Percentiles rank a stretch among this genome's conserved stretches.
phyloP scores from a whole-genome alignment of 2,113 vertebrate species.

The Narcine bancroftii region DNA sequence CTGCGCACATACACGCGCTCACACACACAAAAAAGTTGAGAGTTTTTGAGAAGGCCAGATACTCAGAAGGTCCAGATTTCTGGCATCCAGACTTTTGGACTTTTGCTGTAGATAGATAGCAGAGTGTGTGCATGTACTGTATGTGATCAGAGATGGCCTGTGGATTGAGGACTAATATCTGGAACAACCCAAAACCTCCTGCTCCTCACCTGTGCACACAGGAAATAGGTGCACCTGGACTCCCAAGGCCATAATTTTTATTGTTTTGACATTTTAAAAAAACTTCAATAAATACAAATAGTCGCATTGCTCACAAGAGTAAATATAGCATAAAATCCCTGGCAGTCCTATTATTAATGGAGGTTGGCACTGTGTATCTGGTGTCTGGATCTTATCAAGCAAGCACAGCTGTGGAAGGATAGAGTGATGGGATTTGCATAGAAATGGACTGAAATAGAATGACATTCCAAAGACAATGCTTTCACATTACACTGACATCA shows the following conservation, averaged over 20 bases:
- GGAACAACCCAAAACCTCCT: not conserved
- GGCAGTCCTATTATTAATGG: not conserved
- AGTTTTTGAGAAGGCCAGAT: too few species aligned
- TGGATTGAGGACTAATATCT: not conserved
- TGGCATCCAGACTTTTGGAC: too few species aligned
- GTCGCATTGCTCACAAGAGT: not conserved
- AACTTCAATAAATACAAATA: conserved; percentile 9
- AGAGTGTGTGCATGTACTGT: too few species aligned
- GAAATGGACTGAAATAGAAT: not conserved
- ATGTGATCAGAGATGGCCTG: too few species aligned
- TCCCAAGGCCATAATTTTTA: not conserved
- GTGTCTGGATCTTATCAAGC: conserved; percentile 5
- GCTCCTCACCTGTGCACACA: not conserved
- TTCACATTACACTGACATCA: not conserved
- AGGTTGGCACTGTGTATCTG: not conserved
- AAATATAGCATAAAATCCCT: not conserved
- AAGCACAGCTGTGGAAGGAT: not conserved
- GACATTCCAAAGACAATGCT: too few species aligned
- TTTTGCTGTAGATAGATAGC: too few species aligned
- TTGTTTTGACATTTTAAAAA: not conserved
- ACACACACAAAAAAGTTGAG: too few species aligned
- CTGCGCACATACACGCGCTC: too few species aligned
- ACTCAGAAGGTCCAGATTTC: too few species aligned
- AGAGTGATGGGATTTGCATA: not conserved
- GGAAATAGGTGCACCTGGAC: not conserved